Conservation (phyloP, 1,140 invertebrate genomes). For the Camponotus pennsylvanicus region DNA sequence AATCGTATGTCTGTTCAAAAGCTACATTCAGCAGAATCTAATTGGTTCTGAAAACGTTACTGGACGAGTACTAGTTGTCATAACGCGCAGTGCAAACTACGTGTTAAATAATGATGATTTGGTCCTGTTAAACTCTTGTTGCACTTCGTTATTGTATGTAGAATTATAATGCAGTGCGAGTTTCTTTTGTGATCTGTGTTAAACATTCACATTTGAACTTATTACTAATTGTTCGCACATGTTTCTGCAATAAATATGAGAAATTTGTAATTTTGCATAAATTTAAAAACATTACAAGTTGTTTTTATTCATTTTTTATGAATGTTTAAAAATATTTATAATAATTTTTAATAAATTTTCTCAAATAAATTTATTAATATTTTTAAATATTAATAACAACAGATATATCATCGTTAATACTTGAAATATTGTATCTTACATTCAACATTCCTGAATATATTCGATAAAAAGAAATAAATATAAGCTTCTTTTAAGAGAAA, state of each 20-base stretch:
- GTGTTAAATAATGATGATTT: slow-evolving; percentile 21
- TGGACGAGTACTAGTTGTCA: background rate
- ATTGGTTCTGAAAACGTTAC: slow-evolving; percentile 33
- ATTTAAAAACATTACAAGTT: background rate
- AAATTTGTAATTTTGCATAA: background rate
- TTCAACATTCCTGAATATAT: background rate
- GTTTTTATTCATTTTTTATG: background rate
- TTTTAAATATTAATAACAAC: background rate
- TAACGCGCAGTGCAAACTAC: background rate
- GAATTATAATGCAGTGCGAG: background rate
- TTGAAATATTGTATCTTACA: background rate
- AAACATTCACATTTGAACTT: background rate
- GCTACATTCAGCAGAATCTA: slow-evolving; percentile 10
- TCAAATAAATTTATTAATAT: background rate
- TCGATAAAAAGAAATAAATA: background rate
- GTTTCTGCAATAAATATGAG: background rate
- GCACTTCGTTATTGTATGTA: background rate
- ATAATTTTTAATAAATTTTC: background rate
- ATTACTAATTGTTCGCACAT: background rate
- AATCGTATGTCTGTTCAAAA: background rate
- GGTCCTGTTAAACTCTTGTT: background rate
- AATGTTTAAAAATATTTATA: background rate
- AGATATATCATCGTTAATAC: background rate
- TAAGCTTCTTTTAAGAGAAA: background rate
- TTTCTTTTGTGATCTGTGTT: background rate